Evolutionary conservation across 1,140 invertebrate genomes (phyloP).

Genomic region (Whitmania pigra): DNA sequence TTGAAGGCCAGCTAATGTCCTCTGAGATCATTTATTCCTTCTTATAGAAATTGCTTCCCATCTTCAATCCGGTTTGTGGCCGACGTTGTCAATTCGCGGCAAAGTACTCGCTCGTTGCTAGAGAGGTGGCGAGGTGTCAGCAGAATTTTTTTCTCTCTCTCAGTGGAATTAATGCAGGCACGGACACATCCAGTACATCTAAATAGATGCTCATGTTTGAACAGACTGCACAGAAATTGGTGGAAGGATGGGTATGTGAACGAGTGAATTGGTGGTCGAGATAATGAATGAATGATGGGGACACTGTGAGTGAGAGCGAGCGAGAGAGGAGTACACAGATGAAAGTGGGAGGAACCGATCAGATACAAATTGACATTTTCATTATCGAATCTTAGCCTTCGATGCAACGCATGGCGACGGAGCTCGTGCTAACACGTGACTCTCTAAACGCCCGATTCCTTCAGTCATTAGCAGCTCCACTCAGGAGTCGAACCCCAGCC

Average conservation of each 20-base stretch:
- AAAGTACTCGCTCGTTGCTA: too few relatives aligned
- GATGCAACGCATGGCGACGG: background rate
- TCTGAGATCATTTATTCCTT: too few relatives aligned
- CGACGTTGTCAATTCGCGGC: too few relatives aligned
- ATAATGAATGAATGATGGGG: conserved; percentile 7
- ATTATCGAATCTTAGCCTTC: conserved; percentile 4
- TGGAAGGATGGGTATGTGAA: too few relatives aligned
- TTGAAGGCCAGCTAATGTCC: too few relatives aligned
- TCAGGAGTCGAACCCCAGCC: background rate
- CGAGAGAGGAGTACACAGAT: background rate
- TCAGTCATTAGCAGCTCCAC: background rate
- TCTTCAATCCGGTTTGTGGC: too few relatives aligned
- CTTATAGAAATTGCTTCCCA: too few relatives aligned
- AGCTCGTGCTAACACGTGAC: background rate
- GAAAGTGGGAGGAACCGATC: background rate
- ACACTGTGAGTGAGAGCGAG: background rate
- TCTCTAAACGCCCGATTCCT: background rate
- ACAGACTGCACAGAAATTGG: too few relatives aligned
- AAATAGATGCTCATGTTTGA: too few relatives aligned
- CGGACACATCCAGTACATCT: background rate
- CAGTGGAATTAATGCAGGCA: background rate
- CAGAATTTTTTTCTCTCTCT: background rate
- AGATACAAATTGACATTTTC: conserved; percentile 13
- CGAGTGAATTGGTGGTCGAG: too few relatives aligned
- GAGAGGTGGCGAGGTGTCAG: too few relatives aligned